Base-by-base conservation (phyloP, 2,888 invertebrate species). In the Limenitis camilla region DNA sequence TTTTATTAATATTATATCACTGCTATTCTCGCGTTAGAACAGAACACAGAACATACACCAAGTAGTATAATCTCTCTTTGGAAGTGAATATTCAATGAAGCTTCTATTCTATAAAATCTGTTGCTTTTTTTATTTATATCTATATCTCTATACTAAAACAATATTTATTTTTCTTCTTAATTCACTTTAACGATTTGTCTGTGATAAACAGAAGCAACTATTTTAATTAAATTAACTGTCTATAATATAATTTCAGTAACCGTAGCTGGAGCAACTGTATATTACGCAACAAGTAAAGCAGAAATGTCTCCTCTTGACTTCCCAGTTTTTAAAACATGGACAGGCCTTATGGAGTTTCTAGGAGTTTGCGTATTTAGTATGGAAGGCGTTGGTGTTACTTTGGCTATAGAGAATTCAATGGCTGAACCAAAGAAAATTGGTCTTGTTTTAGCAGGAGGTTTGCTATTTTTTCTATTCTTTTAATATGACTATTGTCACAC, bases 351-450 rank as follows among this genome's bases (percentile, higher is more conserved):
- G 1, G 68, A 73, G 66, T 89, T 88, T 63, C 75, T 85, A 50
- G 89, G 89, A 5, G 82, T 88, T 0, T 88, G 86, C 10, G 82
- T 89, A 9, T 89, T 89, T 59, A 85, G 88, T 28, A 72, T 89
- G 64, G 89, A 89, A 61, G 71, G 77, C 0, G 63, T 75, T 0
- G 75, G 75, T 0, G 70, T 66, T 0, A 67, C 72, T 0, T 44
- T 80, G 49, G 66, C 76, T 0, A 68, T 80, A 3, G 80, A 80
- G 39, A 80, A 80, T 43, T 61, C 64, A 28, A 78, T 80, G 77
- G 49, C 63, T 0, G 40, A 72, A 0, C 80, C 80, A 0, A 66
- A 59, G 31, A 69, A 70, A 10, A 71, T 78, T 5, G 59, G 60
- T 0, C 4, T 62, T 0, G 78, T 78, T 0, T 43, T 78, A 2